Base-by-base conservation (phyloP, 1,140 invertebrate species). In the Kradibia gibbosae region DNA sequence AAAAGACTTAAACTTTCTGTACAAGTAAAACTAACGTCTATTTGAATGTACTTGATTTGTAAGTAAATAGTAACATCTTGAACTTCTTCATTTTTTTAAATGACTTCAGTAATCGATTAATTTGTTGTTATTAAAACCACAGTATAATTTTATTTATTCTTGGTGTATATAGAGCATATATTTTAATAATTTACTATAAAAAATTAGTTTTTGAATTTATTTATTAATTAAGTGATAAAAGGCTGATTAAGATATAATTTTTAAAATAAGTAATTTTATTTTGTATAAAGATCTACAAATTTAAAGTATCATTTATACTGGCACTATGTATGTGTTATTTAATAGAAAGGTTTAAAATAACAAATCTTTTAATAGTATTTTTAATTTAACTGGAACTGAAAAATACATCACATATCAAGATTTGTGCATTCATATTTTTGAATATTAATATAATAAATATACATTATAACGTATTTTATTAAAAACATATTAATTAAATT, bases 361-460 rank as follows among this genome's bases (percentile, higher is more conserved):
- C 82, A 85, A 79, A 78, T 53, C 31, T 67, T 70, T 48, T 78
- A 53, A 81, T 45, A 76, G 83, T 65, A 42, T 36, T 28, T 53
- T 70, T 31, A 53, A 83, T 83, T 83, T 79, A 80, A 80, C 86
- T 85, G 85, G 83, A 89, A 91, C 90, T 91, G 90, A 91, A 84
- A 86, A 89, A 88, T 87, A 88, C 85, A 86, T 90, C 82, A 90
- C 89, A 91, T 90, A 91, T 91, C 89, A 91, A 86, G 84, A 80
- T 85, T 87, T 83, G 82, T 60, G 82, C 84, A 82, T 82, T 86
- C 86, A 84, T 88, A 84, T 86, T 78, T 89, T 25, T 50, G 28
- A 88, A 86, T 74, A 73, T 60, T 79, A 75, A 22, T 36, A 70
- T 74, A 71, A 55, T 67, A 20, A 60, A 74, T 67, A 50, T 82